These are phyloP conservation scores for Cheumatopsyche charites DNA, from an alignment of 1,140 invertebrate genomes.

Conservation along the genomic window DNA sequence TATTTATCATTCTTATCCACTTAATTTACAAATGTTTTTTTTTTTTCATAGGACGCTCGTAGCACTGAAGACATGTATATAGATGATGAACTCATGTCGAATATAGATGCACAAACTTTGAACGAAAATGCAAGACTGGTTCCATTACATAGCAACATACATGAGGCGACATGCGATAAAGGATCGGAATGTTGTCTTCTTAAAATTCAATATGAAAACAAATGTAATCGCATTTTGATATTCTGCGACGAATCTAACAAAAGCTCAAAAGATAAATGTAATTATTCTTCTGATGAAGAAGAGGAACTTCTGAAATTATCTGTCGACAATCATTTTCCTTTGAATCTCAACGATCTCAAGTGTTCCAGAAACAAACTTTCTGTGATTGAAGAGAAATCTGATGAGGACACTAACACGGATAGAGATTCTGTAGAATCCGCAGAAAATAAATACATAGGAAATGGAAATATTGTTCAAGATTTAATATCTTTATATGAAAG, in stretches of 20 bases:
- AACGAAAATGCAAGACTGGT: constrained; percentile 56
- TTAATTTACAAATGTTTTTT: not conserved
- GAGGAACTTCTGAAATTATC: constrained; percentile 2
- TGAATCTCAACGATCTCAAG: constrained; percentile 32
- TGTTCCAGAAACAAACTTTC: constrained; percentile 27
- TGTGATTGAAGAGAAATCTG: constrained; percentile 43
- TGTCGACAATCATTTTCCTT: constrained; percentile 14
- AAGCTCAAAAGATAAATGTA: not conserved
- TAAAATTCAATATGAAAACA: constrained; percentile 51
- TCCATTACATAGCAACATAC: constrained; percentile 56
- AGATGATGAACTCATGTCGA: constrained; percentile 59
- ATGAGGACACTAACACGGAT: constrained; percentile 30
- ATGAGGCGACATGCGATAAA: constrained; percentile 58
- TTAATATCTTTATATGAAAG: constrained; percentile 42
- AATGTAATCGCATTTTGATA: constrained; percentile 36
- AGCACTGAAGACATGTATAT: constrained; percentile 62
- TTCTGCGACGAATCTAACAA: constrained; percentile 33
- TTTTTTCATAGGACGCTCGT: constrained; percentile 56
- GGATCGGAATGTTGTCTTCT: constrained; percentile 59
- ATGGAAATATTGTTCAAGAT: constrained; percentile 36
- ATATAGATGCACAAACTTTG: constrained; percentile 56
- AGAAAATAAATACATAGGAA: not conserved
- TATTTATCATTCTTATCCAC: no score
- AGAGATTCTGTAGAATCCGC: constrained; percentile 12
- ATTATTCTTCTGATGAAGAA: constrained; percentile 37